phyloP scores from a whole-genome alignment of 2,888 invertebrate species.

The Glyphotaelius pellucidus region DNA sequence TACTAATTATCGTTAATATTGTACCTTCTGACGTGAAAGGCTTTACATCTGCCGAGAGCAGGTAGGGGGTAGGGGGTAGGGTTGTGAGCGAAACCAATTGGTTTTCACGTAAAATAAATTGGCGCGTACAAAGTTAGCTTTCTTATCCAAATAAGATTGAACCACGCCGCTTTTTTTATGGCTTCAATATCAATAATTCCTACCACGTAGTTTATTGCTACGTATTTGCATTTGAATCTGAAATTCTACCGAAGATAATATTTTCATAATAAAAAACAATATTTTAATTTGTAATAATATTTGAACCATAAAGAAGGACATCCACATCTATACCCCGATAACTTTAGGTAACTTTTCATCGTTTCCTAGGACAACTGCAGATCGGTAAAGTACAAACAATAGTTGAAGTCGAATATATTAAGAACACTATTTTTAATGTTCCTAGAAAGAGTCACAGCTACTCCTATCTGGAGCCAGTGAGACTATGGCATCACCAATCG shows the following conservation, averaged over 20 bases:
- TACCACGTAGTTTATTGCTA: background rate
- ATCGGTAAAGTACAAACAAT: no score
- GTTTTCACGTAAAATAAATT: background rate
- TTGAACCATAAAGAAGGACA: background rate
- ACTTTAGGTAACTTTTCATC: no score
- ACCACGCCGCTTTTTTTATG: background rate
- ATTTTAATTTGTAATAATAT: background rate
- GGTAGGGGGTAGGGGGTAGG: background rate
- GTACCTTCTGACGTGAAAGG: background rate
- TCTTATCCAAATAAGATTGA: background rate
- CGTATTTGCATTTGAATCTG: background rate
- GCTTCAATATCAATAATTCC: background rate
- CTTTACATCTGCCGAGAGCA: background rate
- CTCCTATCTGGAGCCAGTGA: no score
- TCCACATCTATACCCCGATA: no score
- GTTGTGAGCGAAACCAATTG: background rate
- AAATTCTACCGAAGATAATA: background rate
- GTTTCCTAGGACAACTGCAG: no score
- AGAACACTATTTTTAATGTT: no score
- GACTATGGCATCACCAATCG: no score
- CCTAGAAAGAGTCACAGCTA: no score
- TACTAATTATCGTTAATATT: background rate
- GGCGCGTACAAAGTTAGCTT: background rate
- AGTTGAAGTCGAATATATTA: no score
- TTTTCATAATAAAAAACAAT: background rate